Conservation (phyloP, 2,888 invertebrate species). For the Mongoloraphidia duomilia region DNA sequence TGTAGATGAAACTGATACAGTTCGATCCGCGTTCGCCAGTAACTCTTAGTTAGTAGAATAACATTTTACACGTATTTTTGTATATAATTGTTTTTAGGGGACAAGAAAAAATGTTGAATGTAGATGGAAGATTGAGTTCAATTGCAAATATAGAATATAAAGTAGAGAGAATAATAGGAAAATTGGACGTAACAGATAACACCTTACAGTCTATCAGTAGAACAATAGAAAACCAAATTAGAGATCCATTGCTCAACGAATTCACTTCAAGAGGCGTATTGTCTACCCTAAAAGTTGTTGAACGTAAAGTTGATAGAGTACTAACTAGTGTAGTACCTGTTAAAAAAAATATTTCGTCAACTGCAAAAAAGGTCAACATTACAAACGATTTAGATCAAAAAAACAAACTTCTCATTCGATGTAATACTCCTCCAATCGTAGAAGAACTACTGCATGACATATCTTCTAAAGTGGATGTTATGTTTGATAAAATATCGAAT, state of each 20-base stretch:
- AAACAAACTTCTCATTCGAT: constrained; percentile 22
- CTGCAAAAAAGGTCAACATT: neutral
- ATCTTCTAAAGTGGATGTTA: constrained; percentile 29
- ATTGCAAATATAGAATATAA: constrained; percentile 28
- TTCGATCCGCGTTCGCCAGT: no score
- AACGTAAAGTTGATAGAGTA: constrained; percentile 25
- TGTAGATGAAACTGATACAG: no score
- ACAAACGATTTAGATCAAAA: constrained; percentile 13
- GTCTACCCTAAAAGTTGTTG: constrained; percentile 26
- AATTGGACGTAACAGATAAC: constrained; percentile 25
- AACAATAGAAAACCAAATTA: constrained; percentile 17
- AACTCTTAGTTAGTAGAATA: no score
- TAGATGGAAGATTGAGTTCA: constrained; percentile 25
- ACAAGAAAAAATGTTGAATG: constrained; percentile 25
- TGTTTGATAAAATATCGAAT: constrained; percentile 25
- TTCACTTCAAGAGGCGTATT: constrained; percentile 29
- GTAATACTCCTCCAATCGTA: constrained; percentile 22
- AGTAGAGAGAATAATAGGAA: constrained; percentile 27
- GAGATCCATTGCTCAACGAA: constrained; percentile 24
- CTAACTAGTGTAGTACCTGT: neutral
- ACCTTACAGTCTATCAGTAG: constrained; percentile 15
- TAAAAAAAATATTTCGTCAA: neutral
- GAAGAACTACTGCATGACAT: constrained; percentile 28
- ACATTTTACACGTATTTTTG: no score
- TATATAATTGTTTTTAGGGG: constrained; percentile 20